Conservation (phyloP, 2,888 invertebrate genomes). For the Loripinus fragilis region DNA sequence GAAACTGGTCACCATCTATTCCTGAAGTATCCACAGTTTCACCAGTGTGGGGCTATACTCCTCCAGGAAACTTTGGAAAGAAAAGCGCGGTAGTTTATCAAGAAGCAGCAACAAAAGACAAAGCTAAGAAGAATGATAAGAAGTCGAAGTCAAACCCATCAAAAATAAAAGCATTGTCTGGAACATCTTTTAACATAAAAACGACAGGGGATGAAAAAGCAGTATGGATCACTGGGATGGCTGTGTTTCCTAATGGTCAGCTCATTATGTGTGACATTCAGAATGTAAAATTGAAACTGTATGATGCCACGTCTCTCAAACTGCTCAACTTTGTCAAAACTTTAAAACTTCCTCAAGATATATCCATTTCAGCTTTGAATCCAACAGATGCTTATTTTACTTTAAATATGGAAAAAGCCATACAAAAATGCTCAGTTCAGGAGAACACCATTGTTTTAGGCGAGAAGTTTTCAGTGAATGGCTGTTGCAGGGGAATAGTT, state of each 20-base stretch:
- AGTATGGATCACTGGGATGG: slow-evolving; percentile 59
- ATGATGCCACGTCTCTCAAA: slow-evolving; percentile 14
- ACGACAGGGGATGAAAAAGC: slow-evolving; percentile 31
- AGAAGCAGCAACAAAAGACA: not conserved
- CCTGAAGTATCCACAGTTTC: not conserved
- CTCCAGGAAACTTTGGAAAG: slow-evolving; percentile 10
- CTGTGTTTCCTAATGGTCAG: slow-evolving; percentile 54
- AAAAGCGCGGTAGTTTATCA: not conserved
- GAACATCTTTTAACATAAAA: slow-evolving; percentile 7
- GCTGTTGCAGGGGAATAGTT: slow-evolving; percentile 54
- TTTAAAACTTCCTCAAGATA: slow-evolving; percentile 44
- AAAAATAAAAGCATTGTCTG: slow-evolving; percentile 9
- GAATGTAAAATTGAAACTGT: slow-evolving; percentile 56
- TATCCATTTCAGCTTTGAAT: slow-evolving; percentile 50
- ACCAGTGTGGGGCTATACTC: slow-evolving; percentile 6
- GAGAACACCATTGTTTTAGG: slow-evolving; percentile 50
- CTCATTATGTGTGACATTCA: slow-evolving; percentile 54
- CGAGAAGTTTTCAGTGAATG: slow-evolving; percentile 52
- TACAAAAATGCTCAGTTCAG: slow-evolving; percentile 49
- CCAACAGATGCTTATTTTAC: slow-evolving; percentile 56
- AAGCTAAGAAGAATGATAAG: not conserved
- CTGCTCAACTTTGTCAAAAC: not conserved
- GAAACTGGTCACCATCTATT: slow-evolving; percentile 10
- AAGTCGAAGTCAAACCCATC: slow-evolving; percentile 4
- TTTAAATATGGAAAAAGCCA: slow-evolving; percentile 52